Conservation (phyloP, 2,888 invertebrate species). For the Cerastoderma edule region DNA sequence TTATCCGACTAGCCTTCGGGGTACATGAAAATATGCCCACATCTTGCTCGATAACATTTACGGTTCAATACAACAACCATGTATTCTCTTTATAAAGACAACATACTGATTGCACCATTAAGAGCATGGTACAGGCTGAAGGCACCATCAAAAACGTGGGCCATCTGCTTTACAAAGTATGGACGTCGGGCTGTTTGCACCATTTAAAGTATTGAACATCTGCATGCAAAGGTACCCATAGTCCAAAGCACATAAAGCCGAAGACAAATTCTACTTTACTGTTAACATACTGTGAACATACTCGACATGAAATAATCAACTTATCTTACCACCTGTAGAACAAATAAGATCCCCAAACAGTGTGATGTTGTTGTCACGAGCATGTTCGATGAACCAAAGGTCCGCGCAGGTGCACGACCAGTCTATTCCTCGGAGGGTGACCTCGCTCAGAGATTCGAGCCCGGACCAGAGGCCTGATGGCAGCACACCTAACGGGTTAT, state of each 20-base stretch:
- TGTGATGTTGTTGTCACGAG: slow-evolving; percentile 55
- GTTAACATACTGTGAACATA: background rate
- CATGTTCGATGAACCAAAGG: slow-evolving; percentile 58
- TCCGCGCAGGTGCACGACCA: slow-evolving; percentile 63
- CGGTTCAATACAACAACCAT: too few relatives aligned
- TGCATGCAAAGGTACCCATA: background rate
- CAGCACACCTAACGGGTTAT: slow-evolving; percentile 53
- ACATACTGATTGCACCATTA: too few relatives aligned
- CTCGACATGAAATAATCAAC: background rate
- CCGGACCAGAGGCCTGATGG: slow-evolving; percentile 51
- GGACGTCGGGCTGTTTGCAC: background rate
- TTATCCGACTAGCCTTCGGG: too few relatives aligned
- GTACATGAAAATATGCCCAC: too few relatives aligned
- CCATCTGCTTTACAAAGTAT: too few relatives aligned
- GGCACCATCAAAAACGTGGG: too few relatives aligned
- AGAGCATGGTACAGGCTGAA: too few relatives aligned
- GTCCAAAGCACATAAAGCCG: background rate
- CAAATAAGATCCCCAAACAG: slow-evolving; percentile 62
- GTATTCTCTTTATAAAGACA: too few relatives aligned
- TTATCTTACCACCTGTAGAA: slow-evolving; percentile 7
- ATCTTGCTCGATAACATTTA: too few relatives aligned
- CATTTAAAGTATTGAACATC: background rate
- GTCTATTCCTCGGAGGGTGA: slow-evolving; percentile 47
- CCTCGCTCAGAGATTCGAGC: slow-evolving; percentile 45
- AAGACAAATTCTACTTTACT: background rate